These are phyloP conservation scores for Tachina fera DNA, from an alignment of 2,888 invertebrate genomes.

Conservation along the genomic window DNA sequence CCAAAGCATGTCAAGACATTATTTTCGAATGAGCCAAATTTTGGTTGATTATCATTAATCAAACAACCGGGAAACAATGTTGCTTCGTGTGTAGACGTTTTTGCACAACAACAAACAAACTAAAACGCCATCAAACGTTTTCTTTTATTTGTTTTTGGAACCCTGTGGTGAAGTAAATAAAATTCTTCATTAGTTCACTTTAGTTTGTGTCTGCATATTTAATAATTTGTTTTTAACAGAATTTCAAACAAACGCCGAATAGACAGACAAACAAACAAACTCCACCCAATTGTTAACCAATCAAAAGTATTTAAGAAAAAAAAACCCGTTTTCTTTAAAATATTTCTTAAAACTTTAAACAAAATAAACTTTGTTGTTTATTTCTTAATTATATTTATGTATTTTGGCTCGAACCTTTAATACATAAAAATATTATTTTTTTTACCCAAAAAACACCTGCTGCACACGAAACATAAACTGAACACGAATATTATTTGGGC, in stretches of 20 bases:
- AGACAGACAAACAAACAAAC: constrained; percentile 29
- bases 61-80: no score
- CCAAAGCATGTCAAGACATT: no score
- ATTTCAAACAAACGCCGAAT: background rate
- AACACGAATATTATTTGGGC: constrained; percentile 9
- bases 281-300: constrained; percentile 54
- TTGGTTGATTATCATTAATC: no score
- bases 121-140: no score
- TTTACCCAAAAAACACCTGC: background rate
- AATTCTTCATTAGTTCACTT: background rate
- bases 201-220: background rate
- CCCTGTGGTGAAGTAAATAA: no score
- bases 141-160: no score
- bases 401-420: background rate
- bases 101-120: no score
- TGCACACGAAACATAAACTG: background rate
- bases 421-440: background rate
- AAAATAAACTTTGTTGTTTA: constrained; percentile 39
- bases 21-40: no score
- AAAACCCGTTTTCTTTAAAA: constrained; percentile 31
- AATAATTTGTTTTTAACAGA: no score
- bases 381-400: constrained; percentile 26
- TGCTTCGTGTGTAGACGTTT: no score
- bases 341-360: constrained; percentile 40
- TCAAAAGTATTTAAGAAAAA: constrained; percentile 42